Evolutionary conservation across 2,113 vertebrate genomes (phyloP), one percentile per base, ranked within the genome.

Genomic region (Periophthalmodon schlosseri): DNA sequence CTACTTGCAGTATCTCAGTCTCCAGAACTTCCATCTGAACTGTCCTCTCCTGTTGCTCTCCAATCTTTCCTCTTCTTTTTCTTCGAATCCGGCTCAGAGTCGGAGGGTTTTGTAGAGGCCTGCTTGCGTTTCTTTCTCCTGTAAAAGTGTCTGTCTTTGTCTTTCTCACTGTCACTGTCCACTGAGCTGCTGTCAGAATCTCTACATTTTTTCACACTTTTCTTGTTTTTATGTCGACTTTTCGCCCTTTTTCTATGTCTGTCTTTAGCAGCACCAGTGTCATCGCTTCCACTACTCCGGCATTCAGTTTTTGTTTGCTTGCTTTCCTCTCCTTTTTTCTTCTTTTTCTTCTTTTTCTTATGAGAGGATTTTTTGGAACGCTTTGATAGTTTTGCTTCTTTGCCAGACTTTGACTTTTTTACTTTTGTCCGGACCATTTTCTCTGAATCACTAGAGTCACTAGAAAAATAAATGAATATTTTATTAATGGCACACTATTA

Each of bases 301-400:
- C 36, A 77, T 11, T 79, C 77, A 0, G 9, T 76, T 69, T 70
- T 87, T 70, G 76, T 91, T 0, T 14, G 64, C 65, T 78, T 92
- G 33, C 52, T 87, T 4, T 86, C 89, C 77, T 92, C 94, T 10
- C 88, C 92, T 89, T 94, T 96, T 94, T 91, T 96, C 2, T 95
- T 96, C 73, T 87, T 94, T 46, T 96, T 98, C 90, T 95, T 98
- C 75, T 95, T 97, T 74, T 96, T 97, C 80, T 95, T 96, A 72
- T 94, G 96, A 50, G 95, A 95, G 0, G 95, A 95, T 78, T 96
- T 99, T 87, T 96, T 98, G 36, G 93, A 81, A 68, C 89, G 95
- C 82, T 95, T 99, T 56, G 93, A 91, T 76, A 92, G 94, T 72
- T 86, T 93, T 0, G 91, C 85, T 61, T 95, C 91, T 0, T 52